Evolutionary conservation across 2,888 invertebrate species (phyloP).

Genomic region (Sesia bembeciformis): DNA sequence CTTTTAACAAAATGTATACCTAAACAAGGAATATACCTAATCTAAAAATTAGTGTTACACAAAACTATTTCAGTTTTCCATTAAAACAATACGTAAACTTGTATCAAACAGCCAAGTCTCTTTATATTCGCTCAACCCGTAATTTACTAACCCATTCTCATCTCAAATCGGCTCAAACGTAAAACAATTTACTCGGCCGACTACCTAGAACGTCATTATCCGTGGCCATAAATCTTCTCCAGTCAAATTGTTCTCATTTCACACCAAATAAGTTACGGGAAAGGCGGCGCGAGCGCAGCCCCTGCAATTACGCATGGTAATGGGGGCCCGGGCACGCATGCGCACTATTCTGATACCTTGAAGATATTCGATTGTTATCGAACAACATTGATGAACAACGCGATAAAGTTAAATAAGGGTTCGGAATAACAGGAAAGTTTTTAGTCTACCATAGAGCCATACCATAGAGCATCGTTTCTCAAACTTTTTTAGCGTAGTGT

Average conservation of each 20-base stretch:
- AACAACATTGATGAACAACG: background rate
- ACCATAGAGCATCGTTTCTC: too few species aligned
- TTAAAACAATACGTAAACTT: too few species aligned
- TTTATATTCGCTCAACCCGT: too few species aligned
- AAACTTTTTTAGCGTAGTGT: too few species aligned
- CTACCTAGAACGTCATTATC: conserved; percentile 31
- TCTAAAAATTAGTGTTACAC: too few species aligned
- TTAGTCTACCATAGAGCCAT: background rate
- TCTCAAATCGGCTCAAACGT: conserved; percentile 1
- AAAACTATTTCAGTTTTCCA: too few species aligned
- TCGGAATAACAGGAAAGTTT: background rate
- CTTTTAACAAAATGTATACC: too few species aligned
- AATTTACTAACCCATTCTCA: too few species aligned
- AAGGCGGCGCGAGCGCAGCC: conserved; percentile 4
- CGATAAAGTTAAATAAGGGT: background rate
- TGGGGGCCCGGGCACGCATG: background rate
- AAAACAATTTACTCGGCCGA: conserved; percentile 20
- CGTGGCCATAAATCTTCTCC: conserved; percentile 46
- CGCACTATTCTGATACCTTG: background rate
- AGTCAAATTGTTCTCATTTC: conserved; percentile 60
- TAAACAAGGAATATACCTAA: too few species aligned
- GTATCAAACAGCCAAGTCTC: too few species aligned
- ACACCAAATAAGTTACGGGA: conserved; percentile 60
- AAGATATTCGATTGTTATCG: background rate
- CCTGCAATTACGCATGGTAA: conserved; percentile 12